These are phyloP conservation scores for Phyllostomus hastatus DNA, from an alignment of 2,113 vertebrate species.

Conservation along the genomic window DNA sequence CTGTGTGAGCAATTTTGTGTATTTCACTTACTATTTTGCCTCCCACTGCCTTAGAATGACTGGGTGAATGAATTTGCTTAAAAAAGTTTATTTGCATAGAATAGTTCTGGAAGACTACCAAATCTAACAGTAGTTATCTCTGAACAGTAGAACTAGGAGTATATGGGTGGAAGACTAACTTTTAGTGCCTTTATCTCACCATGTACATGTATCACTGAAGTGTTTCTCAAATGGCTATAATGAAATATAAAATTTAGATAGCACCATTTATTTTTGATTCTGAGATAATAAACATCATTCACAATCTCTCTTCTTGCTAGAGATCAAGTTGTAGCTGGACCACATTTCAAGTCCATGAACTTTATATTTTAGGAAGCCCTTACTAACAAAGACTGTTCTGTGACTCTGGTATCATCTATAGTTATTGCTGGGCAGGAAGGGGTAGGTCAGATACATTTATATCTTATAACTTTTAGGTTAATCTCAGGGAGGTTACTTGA, in stretches of 20 bases:
- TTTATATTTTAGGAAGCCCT: not conserved
- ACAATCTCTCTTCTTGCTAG: not conserved
- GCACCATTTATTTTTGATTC: not conserved
- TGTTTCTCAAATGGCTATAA: not conserved
- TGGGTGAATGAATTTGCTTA: not conserved
- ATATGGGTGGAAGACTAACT: not conserved
- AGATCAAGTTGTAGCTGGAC: not conserved
- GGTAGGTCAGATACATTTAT: not conserved
- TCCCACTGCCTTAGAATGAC: not conserved
- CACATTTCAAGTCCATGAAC: not conserved
- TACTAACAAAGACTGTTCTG: not conserved
- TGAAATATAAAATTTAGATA: not conserved
- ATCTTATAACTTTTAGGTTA: not conserved
- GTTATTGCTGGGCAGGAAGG: accelerated
- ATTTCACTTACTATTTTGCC: not conserved
- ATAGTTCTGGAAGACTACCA: not conserved
- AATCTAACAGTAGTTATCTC: not conserved
- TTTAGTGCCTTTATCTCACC: not conserved
- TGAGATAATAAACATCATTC: not conserved
- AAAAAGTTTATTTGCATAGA: not conserved
- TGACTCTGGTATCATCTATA: not conserved
- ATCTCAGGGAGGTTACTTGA: not conserved
- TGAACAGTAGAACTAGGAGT: not conserved
- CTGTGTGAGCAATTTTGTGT: not conserved
- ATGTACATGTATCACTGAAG: not conserved